Percentiles rank a stretch among this genome's conserved stretches.
phyloP scores from a whole-genome alignment of 2,113 vertebrate genomes.

The Aramus guarauna region DNA sequence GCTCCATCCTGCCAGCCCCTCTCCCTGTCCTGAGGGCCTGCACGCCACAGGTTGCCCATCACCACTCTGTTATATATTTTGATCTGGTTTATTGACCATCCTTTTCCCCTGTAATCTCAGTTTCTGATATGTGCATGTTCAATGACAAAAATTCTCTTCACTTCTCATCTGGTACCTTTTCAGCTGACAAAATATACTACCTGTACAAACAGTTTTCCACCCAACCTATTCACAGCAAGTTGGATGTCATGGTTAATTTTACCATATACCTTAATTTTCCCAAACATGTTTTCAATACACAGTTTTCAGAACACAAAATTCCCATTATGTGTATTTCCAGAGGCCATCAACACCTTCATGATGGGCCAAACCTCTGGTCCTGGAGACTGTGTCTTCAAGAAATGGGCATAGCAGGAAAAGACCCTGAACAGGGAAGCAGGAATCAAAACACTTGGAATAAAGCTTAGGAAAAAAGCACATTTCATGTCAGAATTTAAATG shows the following conservation, averaged over 20 bases:
- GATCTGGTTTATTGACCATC: neutral
- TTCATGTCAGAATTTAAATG: neutral
- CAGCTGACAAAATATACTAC: neutral
- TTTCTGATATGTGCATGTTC: neutral
- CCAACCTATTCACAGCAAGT: neutral
- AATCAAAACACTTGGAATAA: neutral
- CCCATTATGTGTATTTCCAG: neutral
- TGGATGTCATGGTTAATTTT: neutral
- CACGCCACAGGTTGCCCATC: neutral
- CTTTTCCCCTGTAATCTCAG: neutral
- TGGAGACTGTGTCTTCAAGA: neutral
- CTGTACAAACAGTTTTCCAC: neutral
- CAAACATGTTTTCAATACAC: neutral
- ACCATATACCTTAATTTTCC: neutral
- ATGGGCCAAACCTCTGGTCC: neutral
- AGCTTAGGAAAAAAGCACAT: neutral
- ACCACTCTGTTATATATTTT: neutral
- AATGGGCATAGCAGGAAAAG: neutral
- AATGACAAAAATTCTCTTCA: neutral
- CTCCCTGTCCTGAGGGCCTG: accelerated
- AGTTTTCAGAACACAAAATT: neutral
- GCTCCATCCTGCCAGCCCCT: neutral
- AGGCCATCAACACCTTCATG: neutral
- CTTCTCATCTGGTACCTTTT: neutral
- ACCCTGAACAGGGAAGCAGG: neutral